phyloP scores from a whole-genome alignment of 2,888 invertebrate genomes.

The Eupsilia transversa region DNA sequence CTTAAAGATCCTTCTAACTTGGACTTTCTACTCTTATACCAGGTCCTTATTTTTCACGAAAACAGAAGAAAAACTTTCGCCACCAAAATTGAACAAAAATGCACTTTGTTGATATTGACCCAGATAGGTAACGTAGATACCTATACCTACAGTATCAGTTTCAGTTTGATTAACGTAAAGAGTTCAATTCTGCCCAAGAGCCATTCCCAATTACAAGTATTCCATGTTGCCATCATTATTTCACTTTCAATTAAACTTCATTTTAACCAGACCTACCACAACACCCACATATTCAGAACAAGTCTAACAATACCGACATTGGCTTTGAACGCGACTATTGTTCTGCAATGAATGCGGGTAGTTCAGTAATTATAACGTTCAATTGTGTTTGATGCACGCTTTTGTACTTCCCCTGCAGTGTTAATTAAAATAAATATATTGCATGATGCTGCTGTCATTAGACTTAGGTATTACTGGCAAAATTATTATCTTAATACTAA shows the following conservation, averaged over 20 bases:
- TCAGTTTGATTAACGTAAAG: too few species aligned
- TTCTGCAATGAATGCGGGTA: conserved; percentile 51
- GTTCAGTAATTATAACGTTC: conserved; percentile 50
- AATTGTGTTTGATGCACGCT: conserved; percentile 38
- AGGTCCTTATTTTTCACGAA: too few species aligned
- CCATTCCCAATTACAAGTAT: neutral
- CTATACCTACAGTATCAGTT: too few species aligned
- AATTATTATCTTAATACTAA: too few species aligned
- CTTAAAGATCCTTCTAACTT: too few species aligned
- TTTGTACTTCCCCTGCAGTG: conserved; percentile 18
- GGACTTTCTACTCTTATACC: too few species aligned
- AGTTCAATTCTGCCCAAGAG: too few species aligned
- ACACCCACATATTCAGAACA: conserved; percentile 19
- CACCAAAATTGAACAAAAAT: too few species aligned
- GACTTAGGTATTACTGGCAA: too few species aligned
- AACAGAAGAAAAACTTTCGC: too few species aligned
- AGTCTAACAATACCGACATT: conserved; percentile 41
- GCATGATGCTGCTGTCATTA: neutral
- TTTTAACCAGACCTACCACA: neutral
- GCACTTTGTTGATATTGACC: too few species aligned
- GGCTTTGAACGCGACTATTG: conserved; percentile 41
- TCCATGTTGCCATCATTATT: neutral
- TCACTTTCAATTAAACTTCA: neutral
- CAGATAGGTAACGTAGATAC: too few species aligned
- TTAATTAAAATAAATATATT: conserved; percentile 20